Evolutionary conservation across 2,113 vertebrate species (phyloP).

Genomic region (Passer domesticus): DNA sequence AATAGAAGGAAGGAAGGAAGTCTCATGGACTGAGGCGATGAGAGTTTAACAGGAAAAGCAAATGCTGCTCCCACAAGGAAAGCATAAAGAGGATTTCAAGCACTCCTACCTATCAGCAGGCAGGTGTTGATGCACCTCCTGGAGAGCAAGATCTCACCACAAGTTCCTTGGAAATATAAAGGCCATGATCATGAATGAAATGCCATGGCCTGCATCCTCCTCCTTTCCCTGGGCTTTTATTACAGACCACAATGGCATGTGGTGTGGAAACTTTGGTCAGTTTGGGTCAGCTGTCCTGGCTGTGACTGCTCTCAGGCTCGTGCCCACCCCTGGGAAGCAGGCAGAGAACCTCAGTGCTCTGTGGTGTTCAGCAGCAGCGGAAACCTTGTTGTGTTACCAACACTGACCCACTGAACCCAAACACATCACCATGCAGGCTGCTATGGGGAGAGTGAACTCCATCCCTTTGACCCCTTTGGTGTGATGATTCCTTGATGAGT

Average conservation of each 20-base stretch:
- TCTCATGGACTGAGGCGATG: not conserved
- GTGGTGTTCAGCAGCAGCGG: not conserved
- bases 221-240: not conserved
- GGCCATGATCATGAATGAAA: not conserved
- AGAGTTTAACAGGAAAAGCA: not conserved
- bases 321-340: rapidly evolving
- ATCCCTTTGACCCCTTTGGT: not conserved
- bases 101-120: not conserved
- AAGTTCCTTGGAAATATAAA: not conserved
- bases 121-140: not conserved
- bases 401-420: not conserved
- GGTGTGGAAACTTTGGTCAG: not conserved
- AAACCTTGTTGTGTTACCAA: not conserved
- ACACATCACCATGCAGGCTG: not conserved
- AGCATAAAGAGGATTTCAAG: not conserved
- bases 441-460: not conserved
- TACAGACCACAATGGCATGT: not conserved
- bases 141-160: not conserved
- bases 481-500: not conserved
- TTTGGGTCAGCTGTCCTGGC: not conserved
- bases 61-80: not conserved
- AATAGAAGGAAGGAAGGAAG: not conserved
- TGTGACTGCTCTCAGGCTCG: rapidly evolving
- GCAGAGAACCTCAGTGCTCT: not conserved
- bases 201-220: not conserved